Percentiles rank a stretch among this genome's conserved stretches.
phyloP scores from a whole-genome alignment of 2,113 vertebrate species.

The Salvelinus sp. region DNA sequence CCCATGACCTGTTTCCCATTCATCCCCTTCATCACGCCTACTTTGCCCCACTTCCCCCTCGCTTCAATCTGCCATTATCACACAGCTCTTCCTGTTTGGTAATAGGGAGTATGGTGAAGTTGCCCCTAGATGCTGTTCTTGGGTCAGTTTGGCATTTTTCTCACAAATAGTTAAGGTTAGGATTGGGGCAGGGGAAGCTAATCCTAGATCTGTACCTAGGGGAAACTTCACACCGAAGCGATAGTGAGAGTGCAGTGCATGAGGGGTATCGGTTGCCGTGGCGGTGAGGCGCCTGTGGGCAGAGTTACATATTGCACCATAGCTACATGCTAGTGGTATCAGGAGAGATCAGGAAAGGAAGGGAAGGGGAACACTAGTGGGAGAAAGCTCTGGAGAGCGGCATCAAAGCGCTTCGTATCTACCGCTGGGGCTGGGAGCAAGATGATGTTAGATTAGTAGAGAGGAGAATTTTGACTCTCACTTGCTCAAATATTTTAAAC shows the following conservation, averaged over 20 bases:
- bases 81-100: conserved; percentile 24
- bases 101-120: too few relatives aligned
- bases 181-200: too few relatives aligned
- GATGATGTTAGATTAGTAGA: background rate
- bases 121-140: too few relatives aligned
- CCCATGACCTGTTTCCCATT: conserved; percentile 51
- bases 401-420: conserved; percentile 44
- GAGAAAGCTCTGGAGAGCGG: conserved; percentile 20
- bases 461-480: too few relatives aligned
- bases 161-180: too few relatives aligned
- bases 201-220: conserved; percentile 49
- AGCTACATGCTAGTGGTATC: conserved; percentile 11
- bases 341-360: conserved; percentile 36
- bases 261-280: conserved; percentile 44
- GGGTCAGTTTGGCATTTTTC: too few relatives aligned
- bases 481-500: too few relatives aligned
- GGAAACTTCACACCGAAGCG: conserved; percentile 2
- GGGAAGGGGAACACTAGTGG: background rate
- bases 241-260: conserved; percentile 48
- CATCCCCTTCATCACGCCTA: conserved; percentile 51
- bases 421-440: conserved; percentile 12
- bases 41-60: background rate
- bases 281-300: background rate
- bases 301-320: conserved; percentile 23
- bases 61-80: background rate